Conservation (phyloP, 2,113 vertebrate genomes). For the Xiphias gladius region DNA sequence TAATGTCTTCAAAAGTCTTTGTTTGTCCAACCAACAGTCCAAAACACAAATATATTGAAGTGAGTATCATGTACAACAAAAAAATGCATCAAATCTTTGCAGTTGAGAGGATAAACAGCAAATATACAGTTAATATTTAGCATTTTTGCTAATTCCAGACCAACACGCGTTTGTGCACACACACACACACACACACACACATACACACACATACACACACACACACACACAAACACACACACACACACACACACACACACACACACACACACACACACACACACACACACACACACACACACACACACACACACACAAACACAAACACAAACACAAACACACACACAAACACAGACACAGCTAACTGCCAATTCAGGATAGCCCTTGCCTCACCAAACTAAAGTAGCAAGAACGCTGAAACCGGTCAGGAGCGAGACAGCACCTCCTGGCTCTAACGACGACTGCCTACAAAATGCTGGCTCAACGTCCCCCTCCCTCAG, state of each 20-base stretch:
- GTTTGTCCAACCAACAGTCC: too few species aligned
- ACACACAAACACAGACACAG: constrained; percentile 28
- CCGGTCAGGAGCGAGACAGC: constrained; percentile 52
- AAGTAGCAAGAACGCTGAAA: constrained; percentile 56
- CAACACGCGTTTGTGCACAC: neutral
- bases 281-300: constrained; percentile 34
- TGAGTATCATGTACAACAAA: too few species aligned
- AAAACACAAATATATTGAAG: too few species aligned
- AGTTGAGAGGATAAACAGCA: too few species aligned
- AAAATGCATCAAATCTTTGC: too few species aligned
- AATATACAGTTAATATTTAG: too few species aligned
- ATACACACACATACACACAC: too few species aligned
- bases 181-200: constrained; percentile 37
- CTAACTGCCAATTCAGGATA: constrained; percentile 45
- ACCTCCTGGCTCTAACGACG: constrained; percentile 43
- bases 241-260: constrained; percentile 32
- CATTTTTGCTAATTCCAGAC: too few species aligned
- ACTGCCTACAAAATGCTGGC: constrained; percentile 65
- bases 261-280: constrained; percentile 29
- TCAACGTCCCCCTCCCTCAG: constrained; percentile 53
- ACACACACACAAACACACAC: constrained; percentile 30
- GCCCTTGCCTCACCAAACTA: constrained; percentile 44
- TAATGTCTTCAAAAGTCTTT: too few species aligned
- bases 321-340: constrained; percentile 12
- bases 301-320: constrained; percentile 34